Evolutionary conservation across 2,888 invertebrate genomes (phyloP).

Genomic region (Aethes cnicana): DNA sequence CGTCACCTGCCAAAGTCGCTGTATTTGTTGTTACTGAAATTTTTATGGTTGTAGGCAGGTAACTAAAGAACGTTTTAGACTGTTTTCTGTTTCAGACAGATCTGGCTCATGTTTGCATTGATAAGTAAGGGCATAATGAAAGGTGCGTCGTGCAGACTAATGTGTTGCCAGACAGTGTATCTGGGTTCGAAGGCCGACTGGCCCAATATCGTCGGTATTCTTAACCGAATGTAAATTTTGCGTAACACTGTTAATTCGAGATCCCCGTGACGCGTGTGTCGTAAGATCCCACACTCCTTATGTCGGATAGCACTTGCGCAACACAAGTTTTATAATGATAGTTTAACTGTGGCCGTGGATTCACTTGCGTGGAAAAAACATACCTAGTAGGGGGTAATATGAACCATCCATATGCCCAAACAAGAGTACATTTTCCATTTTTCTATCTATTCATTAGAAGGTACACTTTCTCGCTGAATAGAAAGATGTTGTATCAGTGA

Average conservation of each 20-base stretch:
- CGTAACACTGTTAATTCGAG: constrained; percentile 59
- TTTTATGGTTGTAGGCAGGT: no score
- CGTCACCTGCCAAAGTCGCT: not conserved
- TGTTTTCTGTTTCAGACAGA: no score
- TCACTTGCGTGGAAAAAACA: no score
- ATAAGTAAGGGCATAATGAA: constrained; percentile 1
- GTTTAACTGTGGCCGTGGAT: constrained; percentile 1
- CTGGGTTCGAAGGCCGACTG: constrained; percentile 46
- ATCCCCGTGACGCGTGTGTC: constrained; percentile 54
- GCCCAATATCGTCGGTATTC: constrained; percentile 47
- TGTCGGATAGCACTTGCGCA: constrained; percentile 69
- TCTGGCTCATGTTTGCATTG: not conserved
- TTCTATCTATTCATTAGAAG: no score
- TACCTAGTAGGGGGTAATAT: no score
- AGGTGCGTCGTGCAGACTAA: constrained; percentile 15
- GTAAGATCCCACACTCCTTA: constrained; percentile 53
- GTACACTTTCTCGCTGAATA: no score
- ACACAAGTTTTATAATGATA: no score
- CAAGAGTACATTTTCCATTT: no score
- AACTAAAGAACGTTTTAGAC: no score
- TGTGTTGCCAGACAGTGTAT: constrained; percentile 32
- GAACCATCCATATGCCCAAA: no score
- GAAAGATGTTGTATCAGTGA: no score
- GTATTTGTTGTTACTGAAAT: constrained; percentile 2
- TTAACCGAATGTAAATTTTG: constrained; percentile 50